Base-by-base conservation (phyloP, 2,797 vertebrate species). In the Gymnodraco acuticeps region DNA sequence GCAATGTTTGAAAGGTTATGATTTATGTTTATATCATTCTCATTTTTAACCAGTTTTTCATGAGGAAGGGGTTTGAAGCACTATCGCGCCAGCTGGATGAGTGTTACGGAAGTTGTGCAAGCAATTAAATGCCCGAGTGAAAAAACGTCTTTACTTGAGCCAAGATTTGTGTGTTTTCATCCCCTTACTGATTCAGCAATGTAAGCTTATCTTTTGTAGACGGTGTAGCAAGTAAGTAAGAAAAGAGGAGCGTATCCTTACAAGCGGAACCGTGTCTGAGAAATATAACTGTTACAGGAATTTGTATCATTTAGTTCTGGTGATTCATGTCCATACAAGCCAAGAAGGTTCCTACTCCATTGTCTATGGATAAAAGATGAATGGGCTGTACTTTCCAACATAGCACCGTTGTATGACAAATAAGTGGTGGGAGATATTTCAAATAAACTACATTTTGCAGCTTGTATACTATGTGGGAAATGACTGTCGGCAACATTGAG, bases 61-160 rank as follows among this genome's bases (percentile, higher is more conserved):
- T 27, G 20, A 56, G 9, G 9, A 65, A 20, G 55, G 66, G 68
- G 54, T 65, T 53, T 59, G 50, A 47, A 61, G 46, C 31, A 27
- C 53, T n/a, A n/a, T 54, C 65, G 15, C 38, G 52, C 38, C 43
- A 64, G 33, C 63, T 70, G 73, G 63, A 68, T 87, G 77, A 85
- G 68, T 76, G 61, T 84, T 74, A 41, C 84, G 80, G 78, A 85
- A 83, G 72, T 88, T 87, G 81, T 80, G 85, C 76, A 88, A 87
- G 80, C 64, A 67, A 60, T 51, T 70, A 61, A 51, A 64, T 73
- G 84, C 38, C 64, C 73, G 61, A 74, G 55, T 52, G 50, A 75
- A 59, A 38, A 9, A 9, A 70, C 14, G 3, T 67, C 42, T 76
- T 63, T 20, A 23, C 42, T 12, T 45, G 71, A 75, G 56, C 70